Percentiles rank a stretch among this genome's conserved stretches.
Conservation (phyloP, 2,113 vertebrate species). For the Agelaius phoeniceus region DNA sequence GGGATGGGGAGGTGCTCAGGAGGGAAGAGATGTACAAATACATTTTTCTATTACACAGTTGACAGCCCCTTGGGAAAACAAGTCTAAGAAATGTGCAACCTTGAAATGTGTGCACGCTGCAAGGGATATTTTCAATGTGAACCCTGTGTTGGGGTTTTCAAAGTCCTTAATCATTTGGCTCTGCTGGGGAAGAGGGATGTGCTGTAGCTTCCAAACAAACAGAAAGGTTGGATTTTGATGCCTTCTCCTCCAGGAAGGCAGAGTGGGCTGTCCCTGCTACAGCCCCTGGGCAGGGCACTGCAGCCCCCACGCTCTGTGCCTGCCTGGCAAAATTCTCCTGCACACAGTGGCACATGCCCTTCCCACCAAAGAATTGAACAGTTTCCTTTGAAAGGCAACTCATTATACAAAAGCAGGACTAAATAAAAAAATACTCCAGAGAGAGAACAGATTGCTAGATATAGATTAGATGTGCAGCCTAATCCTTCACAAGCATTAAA, state of each 20-base stretch:
- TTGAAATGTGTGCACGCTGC: neutral
- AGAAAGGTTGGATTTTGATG: neutral
- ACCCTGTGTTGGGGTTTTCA: neutral
- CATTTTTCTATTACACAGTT: constrained; percentile 27
- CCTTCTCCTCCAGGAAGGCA: neutral
- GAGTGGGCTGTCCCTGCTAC: neutral
- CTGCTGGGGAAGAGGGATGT: neutral
- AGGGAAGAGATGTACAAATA: neutral
- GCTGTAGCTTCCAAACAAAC: neutral
- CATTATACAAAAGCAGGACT: constrained; percentile 70
- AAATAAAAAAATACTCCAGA: constrained; percentile 74
- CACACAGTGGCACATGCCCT: neutral
- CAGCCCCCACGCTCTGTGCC: neutral
- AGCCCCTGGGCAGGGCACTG: neutral
- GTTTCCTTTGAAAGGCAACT: constrained; percentile 66
- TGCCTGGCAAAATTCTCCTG: neutral
- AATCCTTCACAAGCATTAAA: constrained; percentile 79
- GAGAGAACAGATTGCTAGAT: constrained; percentile 78
- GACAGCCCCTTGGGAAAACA: constrained; percentile 54
- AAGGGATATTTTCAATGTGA: constrained; percentile 28
- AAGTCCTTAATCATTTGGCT: neutral
- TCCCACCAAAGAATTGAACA: constrained; percentile 19
- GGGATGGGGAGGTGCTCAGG: neutral
- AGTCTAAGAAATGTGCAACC: constrained; percentile 14
- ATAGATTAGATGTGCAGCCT: constrained; percentile 75